These are phyloP conservation scores for Pelodiscus sinensis DNA, from an alignment of 2,113 vertebrate species.

Conservation along the genomic window DNA sequence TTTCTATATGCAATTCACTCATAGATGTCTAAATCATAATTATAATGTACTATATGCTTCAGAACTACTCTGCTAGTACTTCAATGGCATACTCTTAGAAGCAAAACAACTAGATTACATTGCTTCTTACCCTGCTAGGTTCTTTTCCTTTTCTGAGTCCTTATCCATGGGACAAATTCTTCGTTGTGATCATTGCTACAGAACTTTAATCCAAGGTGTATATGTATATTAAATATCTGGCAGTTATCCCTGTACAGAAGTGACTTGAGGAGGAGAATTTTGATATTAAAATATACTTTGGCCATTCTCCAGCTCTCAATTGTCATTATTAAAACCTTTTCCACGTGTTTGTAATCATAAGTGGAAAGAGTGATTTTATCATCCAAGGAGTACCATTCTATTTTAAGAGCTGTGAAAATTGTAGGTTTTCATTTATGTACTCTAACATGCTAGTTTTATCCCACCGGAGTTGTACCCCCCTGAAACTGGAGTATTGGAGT, in stretches of 20 bases:
- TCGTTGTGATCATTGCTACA: background rate
- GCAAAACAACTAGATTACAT: fast-evolving
- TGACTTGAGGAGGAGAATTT: background rate
- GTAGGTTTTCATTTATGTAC: background rate
- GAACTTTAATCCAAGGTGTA: background rate
- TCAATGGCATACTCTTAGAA: background rate
- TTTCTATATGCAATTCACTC: too few relatives aligned
- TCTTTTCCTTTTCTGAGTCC: background rate
- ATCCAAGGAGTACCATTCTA: background rate
- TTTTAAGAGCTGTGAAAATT: background rate
- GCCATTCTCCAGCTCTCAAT: background rate
- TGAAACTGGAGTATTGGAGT: background rate
- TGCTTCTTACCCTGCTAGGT: background rate
- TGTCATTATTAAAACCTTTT: background rate
- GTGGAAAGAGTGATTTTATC: background rate
- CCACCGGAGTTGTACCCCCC: background rate
- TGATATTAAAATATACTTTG: background rate
- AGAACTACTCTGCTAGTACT: background rate
- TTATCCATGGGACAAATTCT: background rate
- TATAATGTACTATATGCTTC: background rate
- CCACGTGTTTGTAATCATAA: background rate
- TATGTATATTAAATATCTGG: background rate
- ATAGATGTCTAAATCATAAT: fast-evolving
- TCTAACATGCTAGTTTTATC: background rate
- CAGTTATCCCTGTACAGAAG: background rate